A percentile compares a stretch with the other conserved stretches of the same genome.
Conservation (phyloP, 2,888 invertebrate genomes). For the Lasius platythorax region DNA sequence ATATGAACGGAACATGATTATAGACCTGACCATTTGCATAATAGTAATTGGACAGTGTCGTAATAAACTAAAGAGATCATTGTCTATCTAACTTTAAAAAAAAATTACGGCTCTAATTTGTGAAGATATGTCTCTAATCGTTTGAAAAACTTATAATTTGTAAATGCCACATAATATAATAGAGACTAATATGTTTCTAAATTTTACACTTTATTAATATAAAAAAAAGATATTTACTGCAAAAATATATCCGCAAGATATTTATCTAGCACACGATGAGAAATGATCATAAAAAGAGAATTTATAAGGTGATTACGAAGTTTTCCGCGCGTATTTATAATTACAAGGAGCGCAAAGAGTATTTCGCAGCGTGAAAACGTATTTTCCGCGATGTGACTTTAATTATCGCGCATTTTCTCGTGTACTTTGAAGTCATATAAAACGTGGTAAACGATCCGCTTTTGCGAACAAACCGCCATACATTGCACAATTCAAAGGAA, state of each 20-base stretch:
- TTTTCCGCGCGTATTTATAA: constrained; percentile 12
- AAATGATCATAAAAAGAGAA: constrained; percentile 32
- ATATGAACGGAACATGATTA: constrained; percentile 16
- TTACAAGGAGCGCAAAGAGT: constrained; percentile 21
- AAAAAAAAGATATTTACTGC: constrained; percentile 4
- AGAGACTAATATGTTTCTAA: background rate
- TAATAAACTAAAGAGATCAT: background rate
- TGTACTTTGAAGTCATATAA: constrained; percentile 14
- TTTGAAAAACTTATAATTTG: background rate
- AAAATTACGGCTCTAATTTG: background rate
- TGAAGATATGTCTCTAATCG: background rate
- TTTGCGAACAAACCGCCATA: constrained; percentile 1
- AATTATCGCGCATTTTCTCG: constrained; percentile 40
- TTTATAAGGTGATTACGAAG: constrained; percentile 43
- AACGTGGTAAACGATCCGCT: constrained; percentile 1
- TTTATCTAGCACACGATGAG: constrained; percentile 15
- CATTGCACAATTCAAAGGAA: background rate
- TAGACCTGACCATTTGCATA: background rate
- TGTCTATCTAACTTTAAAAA: background rate
- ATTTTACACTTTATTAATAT: background rate
- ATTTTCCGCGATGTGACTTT: constrained; percentile 24
- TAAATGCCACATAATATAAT: background rate
- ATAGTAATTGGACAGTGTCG: constrained; percentile 11
- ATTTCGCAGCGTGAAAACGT: constrained; percentile 6
- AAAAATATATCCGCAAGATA: constrained; percentile 24